Evolutionary conservation across 2,888 invertebrate genomes (phyloP), one percentile per base, ranked within the genome.

Genomic region (Entomobrya proxima): DNA sequence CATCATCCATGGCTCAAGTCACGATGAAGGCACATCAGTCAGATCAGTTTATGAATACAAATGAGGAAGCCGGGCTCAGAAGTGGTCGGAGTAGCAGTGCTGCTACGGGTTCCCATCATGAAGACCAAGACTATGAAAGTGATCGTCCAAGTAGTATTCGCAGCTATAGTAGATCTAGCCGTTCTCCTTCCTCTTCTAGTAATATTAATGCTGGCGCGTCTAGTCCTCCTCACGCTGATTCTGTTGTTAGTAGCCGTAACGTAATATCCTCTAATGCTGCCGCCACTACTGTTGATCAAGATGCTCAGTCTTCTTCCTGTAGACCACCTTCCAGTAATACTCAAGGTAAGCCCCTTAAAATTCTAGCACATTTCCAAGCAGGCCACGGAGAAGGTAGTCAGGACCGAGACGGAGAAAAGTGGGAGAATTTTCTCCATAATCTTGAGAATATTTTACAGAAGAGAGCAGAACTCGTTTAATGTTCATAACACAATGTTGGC

Each of bases 401-500:
- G 50, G 84, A 86, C 27, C 82, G 76, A 37, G 80, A 88, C 77
- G 86, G 80, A 52, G 87, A 86, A 69, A 82, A 87, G 58, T 90
- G 89, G 90, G 89, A 88, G 78, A 80, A 75, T 58, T 90, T 90
- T 69, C 81, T 90, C 32, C 79, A 87, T 40, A 88, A 86, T 83
- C 86, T 90, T 55, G 89, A 90, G 79, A 86, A 52, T 40, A 88
- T 90, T 81, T 86, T 89, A 44, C 88, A 90, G 81, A 88, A 87
- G 74, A 87, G 88, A 80, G 88, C 88, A 24, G 90, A 90, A 61
- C 88, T 86, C 87, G 88, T 89, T 37, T 90, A 88, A 75, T 44
- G 52, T 82, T 7, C 24, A 37, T 30, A 21, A 55, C 37, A 58
- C 24, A 78, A 27, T 27, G 30, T 69, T 18, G 5, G 13, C 2